Evolutionary conservation across 2,888 invertebrate species (phyloP).

Genomic region (Plemyria rubiginata): DNA sequence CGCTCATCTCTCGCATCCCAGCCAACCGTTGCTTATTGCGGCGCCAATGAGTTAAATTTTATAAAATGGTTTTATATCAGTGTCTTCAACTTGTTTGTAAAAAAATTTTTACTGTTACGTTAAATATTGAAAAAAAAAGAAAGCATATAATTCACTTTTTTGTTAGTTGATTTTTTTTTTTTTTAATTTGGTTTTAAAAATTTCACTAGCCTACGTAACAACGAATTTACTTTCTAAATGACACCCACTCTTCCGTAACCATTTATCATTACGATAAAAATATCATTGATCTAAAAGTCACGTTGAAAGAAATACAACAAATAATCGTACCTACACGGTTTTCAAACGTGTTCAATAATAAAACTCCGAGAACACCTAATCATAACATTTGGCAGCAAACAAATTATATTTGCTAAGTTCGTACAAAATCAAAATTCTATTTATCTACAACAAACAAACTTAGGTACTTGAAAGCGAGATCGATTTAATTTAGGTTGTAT

Average conservation of each 20-base stretch:
- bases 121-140: too few species aligned
- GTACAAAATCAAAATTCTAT: slow-evolving; percentile 14
- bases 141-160: too few species aligned
- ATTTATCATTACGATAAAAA: too few species aligned
- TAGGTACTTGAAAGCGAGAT: slow-evolving; percentile 30
- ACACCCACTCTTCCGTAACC: too few species aligned
- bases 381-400: slow-evolving; percentile 22
- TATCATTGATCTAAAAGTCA: too few species aligned
- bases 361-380: slow-evolving; percentile 12
- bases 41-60: background rate
- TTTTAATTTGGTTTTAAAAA: too few species aligned
- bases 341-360: slow-evolving; percentile 13
- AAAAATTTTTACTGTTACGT: too few species aligned
- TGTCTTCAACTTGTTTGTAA: too few species aligned
- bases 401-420: slow-evolving; percentile 26
- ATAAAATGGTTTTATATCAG: background rate
- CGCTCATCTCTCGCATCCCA: background rate
- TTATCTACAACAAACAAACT: slow-evolving; percentile 31
- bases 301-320: background rate
- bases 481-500: slow-evolving; percentile 38
- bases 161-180: too few species aligned
- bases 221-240: too few species aligned
- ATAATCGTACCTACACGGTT: background rate
- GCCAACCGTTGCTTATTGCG: background rate
- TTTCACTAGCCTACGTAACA: too few species aligned